These are phyloP conservation scores for Callyntrura guangdongensis DNA, from an alignment of 2,888 invertebrate species.

Conservation along the genomic window DNA sequence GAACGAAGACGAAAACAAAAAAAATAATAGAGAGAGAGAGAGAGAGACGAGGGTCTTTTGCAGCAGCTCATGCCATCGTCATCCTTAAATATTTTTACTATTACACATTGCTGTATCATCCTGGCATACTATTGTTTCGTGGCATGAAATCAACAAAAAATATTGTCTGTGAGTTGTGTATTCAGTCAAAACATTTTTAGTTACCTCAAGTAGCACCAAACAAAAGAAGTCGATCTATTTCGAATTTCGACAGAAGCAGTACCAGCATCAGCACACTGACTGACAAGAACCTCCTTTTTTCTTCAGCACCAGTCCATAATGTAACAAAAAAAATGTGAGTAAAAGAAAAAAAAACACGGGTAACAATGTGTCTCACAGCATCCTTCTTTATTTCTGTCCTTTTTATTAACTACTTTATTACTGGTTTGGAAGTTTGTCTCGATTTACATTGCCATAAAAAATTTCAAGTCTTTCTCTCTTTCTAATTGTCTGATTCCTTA, in stretches of 20 bases:
- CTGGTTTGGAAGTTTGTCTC: slow-evolving; percentile 42
- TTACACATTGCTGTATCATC: slow-evolving; percentile 33
- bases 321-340: background rate
- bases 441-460: slow-evolving; percentile 38
- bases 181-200: slow-evolving; percentile 44
- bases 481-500: background rate
- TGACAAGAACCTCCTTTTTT: background rate
- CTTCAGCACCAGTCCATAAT: slow-evolving; percentile 58
- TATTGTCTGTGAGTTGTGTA: no score
- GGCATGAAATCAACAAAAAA: slow-evolving; percentile 42
- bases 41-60: background rate
- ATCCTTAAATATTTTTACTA: background rate
- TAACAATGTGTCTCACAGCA: slow-evolving; percentile 28
- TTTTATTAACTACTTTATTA: slow-evolving; percentile 10
- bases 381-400: background rate
- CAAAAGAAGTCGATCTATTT: slow-evolving; percentile 61
- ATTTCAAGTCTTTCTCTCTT: slow-evolving; percentile 11
- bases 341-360: background rate
- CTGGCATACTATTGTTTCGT: slow-evolving; percentile 10
- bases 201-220: slow-evolving; percentile 47
- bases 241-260: slow-evolving; percentile 23
- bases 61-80: slow-evolving; percentile 48
- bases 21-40: slow-evolving; percentile 25
- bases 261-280: slow-evolving; percentile 9
- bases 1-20: background rate